Percentiles rank a stretch among this genome's conserved stretches.
These are phyloP conservation scores for Sminthurinus aureus DNA, from an alignment of 2,888 invertebrate genomes.

Conservation along the genomic window DNA sequence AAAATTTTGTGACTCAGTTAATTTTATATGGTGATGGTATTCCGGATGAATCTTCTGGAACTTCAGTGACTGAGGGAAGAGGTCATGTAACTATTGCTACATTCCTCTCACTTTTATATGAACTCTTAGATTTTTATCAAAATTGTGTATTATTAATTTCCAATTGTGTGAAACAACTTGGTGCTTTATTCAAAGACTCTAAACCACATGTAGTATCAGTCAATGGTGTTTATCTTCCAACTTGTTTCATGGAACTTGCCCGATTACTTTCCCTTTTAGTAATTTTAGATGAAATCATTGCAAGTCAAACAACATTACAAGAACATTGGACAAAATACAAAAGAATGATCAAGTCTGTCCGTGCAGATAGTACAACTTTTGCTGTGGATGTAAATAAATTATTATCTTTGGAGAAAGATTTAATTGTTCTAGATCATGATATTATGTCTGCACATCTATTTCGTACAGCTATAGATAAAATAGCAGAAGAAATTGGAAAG, in stretches of 20 bases:
- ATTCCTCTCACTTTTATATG: constrained; percentile 66
- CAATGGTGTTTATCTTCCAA: constrained; percentile 53
- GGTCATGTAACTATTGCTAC: constrained; percentile 62
- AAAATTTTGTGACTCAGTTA: constrained; percentile 46
- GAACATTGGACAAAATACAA: constrained; percentile 82
- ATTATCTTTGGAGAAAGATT: constrained; percentile 73
- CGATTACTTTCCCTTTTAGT: constrained; percentile 66
- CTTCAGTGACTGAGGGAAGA: constrained; percentile 63
- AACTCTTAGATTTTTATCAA: constrained; percentile 73
- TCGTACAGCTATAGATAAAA: constrained; percentile 63
- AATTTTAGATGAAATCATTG: constrained; percentile 74
- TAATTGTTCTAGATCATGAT: constrained; percentile 74
- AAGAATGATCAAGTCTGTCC: constrained; percentile 75
- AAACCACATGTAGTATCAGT: constrained; percentile 61
- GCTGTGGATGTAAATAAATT: constrained; percentile 69
- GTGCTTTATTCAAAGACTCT: constrained; percentile 71
- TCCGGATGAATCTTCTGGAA: constrained; percentile 19
- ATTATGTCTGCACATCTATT: constrained; percentile 76
- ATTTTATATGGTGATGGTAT: constrained; percentile 56
- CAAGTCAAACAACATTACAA: constrained; percentile 68
- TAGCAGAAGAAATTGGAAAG: constrained; percentile 26
- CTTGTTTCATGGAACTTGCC: constrained; percentile 63
- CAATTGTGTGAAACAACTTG: constrained; percentile 78
- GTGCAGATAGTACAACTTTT: constrained; percentile 71
- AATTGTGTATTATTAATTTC: constrained; percentile 76